Conservation (phyloP, 2,797 vertebrate species). For the Sorex maritimensis region DNA sequence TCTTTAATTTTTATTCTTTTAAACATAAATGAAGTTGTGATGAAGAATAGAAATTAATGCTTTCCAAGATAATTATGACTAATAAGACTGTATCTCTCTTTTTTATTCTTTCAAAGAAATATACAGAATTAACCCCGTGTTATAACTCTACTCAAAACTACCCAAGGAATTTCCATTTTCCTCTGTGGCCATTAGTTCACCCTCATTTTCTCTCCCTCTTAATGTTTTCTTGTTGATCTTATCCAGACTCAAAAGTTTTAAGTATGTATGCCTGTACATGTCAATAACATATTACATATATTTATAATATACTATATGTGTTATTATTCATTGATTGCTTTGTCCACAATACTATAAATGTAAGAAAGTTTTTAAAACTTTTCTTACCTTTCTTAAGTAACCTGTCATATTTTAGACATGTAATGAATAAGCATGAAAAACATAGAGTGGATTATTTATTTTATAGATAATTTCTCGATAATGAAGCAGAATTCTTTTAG, state of each 20-base stretch:
- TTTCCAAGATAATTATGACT: neutral
- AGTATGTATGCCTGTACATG: neutral
- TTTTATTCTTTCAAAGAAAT: neutral
- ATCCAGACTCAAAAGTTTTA: neutral
- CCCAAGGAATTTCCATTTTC: neutral
- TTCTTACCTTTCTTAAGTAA: neutral
- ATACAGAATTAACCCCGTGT: neutral
- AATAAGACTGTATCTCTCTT: neutral
- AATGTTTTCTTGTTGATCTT: neutral
- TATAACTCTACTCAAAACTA: neutral
- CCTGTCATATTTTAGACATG: neutral
- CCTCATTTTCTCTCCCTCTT: neutral
- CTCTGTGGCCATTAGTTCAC: neutral
- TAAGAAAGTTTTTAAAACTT: neutral
- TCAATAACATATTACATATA: neutral
- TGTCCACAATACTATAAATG: neutral
- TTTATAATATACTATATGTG: neutral
- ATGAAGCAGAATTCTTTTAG: neutral
- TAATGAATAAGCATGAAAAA: neutral
- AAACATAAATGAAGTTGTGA: neutral
- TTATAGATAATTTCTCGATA: neutral
- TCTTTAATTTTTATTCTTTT: neutral
- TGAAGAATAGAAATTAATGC: conserved; percentile 4
- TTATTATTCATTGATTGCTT: neutral
- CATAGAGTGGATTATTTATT: neutral